phyloP scores from a whole-genome alignment of 2,888 invertebrate species.

The Xanthia icteritia region DNA sequence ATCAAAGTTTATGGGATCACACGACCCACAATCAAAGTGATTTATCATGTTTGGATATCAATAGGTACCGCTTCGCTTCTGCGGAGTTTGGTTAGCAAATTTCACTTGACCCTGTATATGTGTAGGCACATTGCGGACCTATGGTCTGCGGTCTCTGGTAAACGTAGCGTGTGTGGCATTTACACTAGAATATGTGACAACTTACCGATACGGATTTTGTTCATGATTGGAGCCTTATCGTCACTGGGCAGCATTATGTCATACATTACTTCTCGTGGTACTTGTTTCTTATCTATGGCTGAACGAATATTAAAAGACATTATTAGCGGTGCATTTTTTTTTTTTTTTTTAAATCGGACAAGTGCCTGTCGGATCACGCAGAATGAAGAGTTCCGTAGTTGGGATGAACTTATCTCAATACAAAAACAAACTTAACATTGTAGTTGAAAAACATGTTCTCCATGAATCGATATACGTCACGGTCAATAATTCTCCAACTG shows the following conservation, averaged over 20 bases:
- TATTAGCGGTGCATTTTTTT: background rate
- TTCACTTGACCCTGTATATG: background rate
- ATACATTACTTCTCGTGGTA: conserved; percentile 15
- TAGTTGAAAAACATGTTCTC: no score
- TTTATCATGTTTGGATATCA: no score
- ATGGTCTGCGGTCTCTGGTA: background rate
- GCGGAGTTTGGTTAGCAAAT: background rate
- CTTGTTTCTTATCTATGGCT: conserved; percentile 38
- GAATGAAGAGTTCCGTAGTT: no score
- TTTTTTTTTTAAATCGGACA: no score
- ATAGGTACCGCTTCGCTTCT: no score
- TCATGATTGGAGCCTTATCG: conserved; percentile 22
- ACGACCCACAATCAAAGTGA: no score
- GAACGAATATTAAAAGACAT: background rate
- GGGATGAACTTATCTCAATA: no score
- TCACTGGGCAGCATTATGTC: conserved; percentile 17
- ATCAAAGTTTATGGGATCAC: no score
- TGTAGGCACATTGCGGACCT: background rate
- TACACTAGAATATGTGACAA: background rate
- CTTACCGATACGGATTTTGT: conserved; percentile 40
- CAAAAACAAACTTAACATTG: no score
- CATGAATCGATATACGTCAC: no score
- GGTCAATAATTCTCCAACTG: no score
- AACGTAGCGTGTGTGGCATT: background rate
- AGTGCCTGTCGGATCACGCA: no score